A percentile compares a stretch with the other conserved stretches of the same genome.
phyloP scores from a whole-genome alignment of 2,113 vertebrate genomes.

The Lipophrys pholis region DNA sequence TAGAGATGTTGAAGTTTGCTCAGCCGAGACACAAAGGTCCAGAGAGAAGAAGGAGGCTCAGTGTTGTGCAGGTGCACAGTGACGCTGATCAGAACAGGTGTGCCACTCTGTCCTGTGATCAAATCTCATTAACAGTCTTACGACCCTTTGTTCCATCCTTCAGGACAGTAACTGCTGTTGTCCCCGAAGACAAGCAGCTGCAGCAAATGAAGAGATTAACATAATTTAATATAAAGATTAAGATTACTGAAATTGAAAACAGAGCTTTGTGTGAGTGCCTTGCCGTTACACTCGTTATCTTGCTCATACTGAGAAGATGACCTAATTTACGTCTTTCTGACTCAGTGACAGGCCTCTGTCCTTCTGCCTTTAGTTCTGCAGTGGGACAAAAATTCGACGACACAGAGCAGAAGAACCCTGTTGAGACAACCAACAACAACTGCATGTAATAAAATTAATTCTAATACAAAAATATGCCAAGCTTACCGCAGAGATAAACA shows the following conservation, averaged over 20 bases:
- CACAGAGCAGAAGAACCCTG: too few relatives aligned
- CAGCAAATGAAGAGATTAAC: slow-evolving; percentile 42
- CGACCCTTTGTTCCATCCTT: slow-evolving; percentile 25
- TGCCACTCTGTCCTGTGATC: slow-evolving; percentile 5
- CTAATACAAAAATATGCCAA: too few relatives aligned
- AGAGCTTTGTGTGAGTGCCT: background rate
- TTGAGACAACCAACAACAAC: too few relatives aligned
- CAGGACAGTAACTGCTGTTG: slow-evolving; percentile 44
- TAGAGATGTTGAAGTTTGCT: background rate
- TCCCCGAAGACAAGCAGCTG: background rate
- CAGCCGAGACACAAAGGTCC: background rate
- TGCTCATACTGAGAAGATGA: background rate
- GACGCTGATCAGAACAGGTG: slow-evolving; percentile 48
- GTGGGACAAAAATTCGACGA: too few relatives aligned
- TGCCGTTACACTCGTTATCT: background rate
- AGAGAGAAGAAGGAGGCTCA: background rate
- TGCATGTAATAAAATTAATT: too few relatives aligned
- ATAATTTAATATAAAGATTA: background rate
- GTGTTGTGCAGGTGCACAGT: background rate
- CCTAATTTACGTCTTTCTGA: background rate
- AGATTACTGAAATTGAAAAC: background rate
- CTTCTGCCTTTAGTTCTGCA: background rate
- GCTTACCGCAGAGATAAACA: too few relatives aligned
- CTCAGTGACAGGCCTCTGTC: background rate
- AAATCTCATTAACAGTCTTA: slow-evolving; percentile 58